Evolutionary conservation across 1,140 invertebrate genomes (phyloP), one percentile per base, ranked within the genome.

Genomic region (Panonychus citri): DNA sequence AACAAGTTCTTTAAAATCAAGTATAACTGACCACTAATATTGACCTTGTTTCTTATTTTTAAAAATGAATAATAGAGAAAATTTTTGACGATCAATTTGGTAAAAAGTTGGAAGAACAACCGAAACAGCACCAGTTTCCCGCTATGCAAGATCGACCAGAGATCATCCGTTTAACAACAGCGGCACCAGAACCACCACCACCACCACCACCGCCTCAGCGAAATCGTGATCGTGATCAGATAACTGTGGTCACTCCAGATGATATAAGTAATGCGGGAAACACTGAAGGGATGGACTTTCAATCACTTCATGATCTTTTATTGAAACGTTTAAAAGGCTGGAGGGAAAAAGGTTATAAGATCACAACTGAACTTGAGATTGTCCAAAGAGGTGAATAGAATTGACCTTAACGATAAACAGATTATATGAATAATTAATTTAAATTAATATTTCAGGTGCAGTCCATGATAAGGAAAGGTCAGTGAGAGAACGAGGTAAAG

Each of bases 291-390:
- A 53, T 26, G 26, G 15, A 40, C 25, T 51, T 27, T 15, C 24
- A 26, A 21, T 27, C 19, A 5, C 15, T 21, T 3, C 27, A 54
- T 17, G 43, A 46, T 46, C 19, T 46, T 3, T 24, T 46, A 2
- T n/a, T 46, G 13, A 46, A 63, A 26, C 58, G 58, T 28, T 53
- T 59, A 28, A 61, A 62, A 24, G 62, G 62, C 3, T 53, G 62
- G 24, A 50, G 58, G n/a, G 62, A 63, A 43, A 60, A 58, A 48
- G 60, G 62, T 27, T 63, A 63, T 53, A 63, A 62, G 30, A 63
- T 63, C 15, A 60, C 57, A 4, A 61, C 62, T 2, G 62, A 63
- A 40, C 53, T 57, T 8, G 62, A 62, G 27, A 60, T 54, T 53
- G 52, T 58, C 21, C 57, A 58, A 34, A 34, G 27, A 54, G 53